Evolutionary conservation across 2,888 invertebrate species (phyloP).

Genomic region (Troilus luridus): DNA sequence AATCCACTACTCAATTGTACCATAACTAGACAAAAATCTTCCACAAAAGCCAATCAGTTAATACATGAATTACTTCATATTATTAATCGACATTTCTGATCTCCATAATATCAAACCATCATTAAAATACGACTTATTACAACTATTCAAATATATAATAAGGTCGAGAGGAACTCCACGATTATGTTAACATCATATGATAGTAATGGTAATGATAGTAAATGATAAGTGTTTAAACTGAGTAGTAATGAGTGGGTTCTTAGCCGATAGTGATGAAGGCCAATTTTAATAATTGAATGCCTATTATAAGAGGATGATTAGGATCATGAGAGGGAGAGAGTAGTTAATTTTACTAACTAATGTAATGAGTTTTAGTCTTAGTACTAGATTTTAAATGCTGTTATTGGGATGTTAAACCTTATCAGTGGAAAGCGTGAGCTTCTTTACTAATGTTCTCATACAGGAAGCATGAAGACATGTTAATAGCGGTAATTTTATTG

Average conservation of each 20-base stretch:
- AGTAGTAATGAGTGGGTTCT: not conserved
- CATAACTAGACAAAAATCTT: too few relatives aligned
- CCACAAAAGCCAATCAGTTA: not conserved
- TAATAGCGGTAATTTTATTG: conserved; percentile 1
- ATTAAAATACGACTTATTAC: not conserved
- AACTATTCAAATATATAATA: not conserved
- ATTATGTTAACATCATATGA: not conserved
- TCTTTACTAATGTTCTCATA: not conserved
- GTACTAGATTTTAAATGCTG: not conserved
- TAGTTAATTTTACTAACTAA: not conserved
- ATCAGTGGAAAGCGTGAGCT: not conserved
- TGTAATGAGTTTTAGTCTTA: not conserved
- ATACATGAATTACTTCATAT: not conserved
- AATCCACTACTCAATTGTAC: too few relatives aligned
- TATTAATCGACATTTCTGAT: not conserved
- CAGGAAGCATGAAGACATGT: not conserved
- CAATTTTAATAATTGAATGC: not conserved
- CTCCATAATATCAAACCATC: not conserved
- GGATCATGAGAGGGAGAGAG: not conserved
- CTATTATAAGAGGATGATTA: not conserved
- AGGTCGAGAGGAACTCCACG: not conserved
- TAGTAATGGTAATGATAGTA: not conserved
- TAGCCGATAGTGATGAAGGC: not conserved
- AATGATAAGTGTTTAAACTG: not conserved
- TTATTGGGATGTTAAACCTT: not conserved